Evolutionary conservation across 2,888 invertebrate species (phyloP).

Genomic region (Latrodectus elegans): DNA sequence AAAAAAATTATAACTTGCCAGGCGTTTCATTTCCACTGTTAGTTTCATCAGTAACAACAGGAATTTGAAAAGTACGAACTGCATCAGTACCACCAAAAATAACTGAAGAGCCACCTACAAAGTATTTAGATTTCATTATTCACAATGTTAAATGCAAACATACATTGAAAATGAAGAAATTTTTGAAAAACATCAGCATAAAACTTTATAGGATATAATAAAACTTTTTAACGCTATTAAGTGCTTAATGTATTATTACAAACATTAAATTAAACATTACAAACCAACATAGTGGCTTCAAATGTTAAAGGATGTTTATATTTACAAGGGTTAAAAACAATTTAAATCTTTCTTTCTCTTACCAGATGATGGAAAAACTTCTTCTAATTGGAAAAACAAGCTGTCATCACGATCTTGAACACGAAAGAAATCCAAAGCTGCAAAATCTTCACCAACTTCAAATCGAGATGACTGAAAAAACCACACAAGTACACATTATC

Average conservation of each 20-base stretch:
- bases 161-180: too few relatives aligned
- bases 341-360: background rate
- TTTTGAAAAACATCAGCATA: too few relatives aligned
- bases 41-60: constrained; percentile 66
- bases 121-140: background rate
- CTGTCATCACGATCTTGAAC: constrained; percentile 71
- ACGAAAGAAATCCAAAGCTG: constrained; percentile 70
- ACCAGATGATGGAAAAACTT: constrained; percentile 71
- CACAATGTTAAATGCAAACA: background rate
- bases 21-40: constrained; percentile 67
- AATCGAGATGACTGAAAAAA: constrained; percentile 67
- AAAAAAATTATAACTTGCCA: constrained; percentile 42
- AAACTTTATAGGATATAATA: too few relatives aligned
- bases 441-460: constrained; percentile 70
- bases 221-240: too few relatives aligned
- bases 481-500: background rate
- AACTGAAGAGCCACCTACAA: constrained; percentile 59
- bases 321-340: too few relatives aligned
- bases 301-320: too few relatives aligned
- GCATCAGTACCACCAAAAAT: constrained; percentile 69
- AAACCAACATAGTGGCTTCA: too few relatives aligned
- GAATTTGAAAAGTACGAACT: constrained; percentile 64
- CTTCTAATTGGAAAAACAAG: constrained; percentile 72
- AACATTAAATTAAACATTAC: too few relatives aligned
- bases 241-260: too few relatives aligned